Conservation (phyloP, 1,140 invertebrate genomes). For the Zaprionus taronus region DNA sequence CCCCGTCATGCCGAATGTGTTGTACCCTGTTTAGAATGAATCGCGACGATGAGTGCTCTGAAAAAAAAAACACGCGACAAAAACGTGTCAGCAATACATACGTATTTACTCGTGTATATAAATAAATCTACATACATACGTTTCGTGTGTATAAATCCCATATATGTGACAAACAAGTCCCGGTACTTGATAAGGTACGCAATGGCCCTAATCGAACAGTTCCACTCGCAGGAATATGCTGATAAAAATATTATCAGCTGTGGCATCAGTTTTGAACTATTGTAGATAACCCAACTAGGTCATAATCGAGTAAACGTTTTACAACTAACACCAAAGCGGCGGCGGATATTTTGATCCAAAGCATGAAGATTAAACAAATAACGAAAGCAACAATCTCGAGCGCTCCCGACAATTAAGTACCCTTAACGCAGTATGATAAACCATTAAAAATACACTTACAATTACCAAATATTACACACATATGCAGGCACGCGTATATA, state of each 20-base stretch:
- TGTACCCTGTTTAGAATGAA: too few relatives aligned
- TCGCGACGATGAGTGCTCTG: too few relatives aligned
- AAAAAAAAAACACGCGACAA: slow-evolving; percentile 49
- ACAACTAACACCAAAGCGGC: not conserved
- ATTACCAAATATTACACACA: too few relatives aligned
- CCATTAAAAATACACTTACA: too few relatives aligned
- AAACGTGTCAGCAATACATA: slow-evolving; percentile 52
- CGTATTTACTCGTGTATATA: too few relatives aligned
- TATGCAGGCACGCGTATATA: too few relatives aligned
- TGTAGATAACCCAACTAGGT: not conserved
- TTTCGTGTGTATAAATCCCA: too few relatives aligned
- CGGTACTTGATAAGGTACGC: slow-evolving; percentile 40
- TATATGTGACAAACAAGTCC: not conserved
- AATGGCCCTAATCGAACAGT: not conserved
- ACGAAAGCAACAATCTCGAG: too few relatives aligned
- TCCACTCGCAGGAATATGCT: not conserved
- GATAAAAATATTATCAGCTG: not conserved
- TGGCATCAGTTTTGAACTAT: not conserved
- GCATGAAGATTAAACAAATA: not conserved
- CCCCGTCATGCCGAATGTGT: too few relatives aligned
- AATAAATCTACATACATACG: too few relatives aligned
- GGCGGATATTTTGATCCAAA: not conserved
- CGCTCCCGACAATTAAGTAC: too few relatives aligned
- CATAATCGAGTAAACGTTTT: not conserved
- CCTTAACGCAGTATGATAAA: too few relatives aligned